Conservation (phyloP, 2,888 invertebrate genomes). For the Microplitis deprimator region DNA sequence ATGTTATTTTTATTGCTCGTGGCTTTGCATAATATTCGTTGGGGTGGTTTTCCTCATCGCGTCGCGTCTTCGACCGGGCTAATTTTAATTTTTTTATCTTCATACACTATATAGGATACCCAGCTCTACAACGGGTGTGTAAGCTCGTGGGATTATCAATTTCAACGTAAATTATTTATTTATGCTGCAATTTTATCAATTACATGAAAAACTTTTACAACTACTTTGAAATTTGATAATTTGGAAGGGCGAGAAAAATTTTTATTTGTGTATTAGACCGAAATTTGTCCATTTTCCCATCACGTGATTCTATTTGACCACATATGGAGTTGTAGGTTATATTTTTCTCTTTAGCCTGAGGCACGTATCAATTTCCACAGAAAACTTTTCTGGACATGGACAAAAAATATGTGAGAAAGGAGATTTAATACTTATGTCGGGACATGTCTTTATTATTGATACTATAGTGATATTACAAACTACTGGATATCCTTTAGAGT, state of each 20-base stretch:
- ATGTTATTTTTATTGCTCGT: slow-evolving; percentile 72
- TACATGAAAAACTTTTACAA: slow-evolving; percentile 30
- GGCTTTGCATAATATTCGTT: slow-evolving; percentile 71
- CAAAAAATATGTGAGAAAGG: background rate
- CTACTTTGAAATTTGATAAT: background rate
- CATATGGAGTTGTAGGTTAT: background rate
- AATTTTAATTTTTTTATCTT: slow-evolving; percentile 70
- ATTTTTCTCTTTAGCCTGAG: slow-evolving; percentile 16
- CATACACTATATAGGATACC: background rate
- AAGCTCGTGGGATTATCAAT: slow-evolving; percentile 52
- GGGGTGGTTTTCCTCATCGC: slow-evolving; percentile 42
- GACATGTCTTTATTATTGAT: slow-evolving; percentile 57
- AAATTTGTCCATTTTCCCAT: background rate
- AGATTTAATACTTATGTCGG: slow-evolving; percentile 27
- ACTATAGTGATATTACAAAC: slow-evolving; percentile 26
- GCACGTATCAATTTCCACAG: slow-evolving; percentile 57
- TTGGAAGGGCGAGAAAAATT: background rate
- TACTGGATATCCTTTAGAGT: slow-evolving; percentile 29
- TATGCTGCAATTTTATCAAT: slow-evolving; percentile 44
- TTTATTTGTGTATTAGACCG: background rate
- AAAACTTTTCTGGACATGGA: slow-evolving; percentile 45
- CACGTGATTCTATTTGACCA: background rate
- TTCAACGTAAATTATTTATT: slow-evolving; percentile 49
- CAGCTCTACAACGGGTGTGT: slow-evolving; percentile 35
- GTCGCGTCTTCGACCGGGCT: slow-evolving; percentile 55